phyloP scores from a whole-genome alignment of 2,797 vertebrate genomes.

The Hippocampus kuda region DNA sequence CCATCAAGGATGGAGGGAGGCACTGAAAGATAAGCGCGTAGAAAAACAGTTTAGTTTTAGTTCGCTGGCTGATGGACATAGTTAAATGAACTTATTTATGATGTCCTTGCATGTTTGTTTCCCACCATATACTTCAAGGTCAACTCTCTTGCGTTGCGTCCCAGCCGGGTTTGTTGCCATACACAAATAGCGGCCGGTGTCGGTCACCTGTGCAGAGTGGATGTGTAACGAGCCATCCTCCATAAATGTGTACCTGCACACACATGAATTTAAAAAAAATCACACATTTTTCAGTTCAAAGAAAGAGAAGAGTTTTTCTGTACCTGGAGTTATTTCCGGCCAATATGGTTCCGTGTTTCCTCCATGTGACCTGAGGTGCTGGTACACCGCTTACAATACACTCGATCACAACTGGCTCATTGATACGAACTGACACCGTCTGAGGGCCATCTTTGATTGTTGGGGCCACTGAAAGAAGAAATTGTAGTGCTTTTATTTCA shows the following conservation, averaged over 20 bases:
- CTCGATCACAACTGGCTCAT: conserved; percentile 69
- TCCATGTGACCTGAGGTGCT: conserved; percentile 82
- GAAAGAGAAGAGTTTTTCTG: not conserved
- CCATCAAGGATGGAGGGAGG: conserved; percentile 75
- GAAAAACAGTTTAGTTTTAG: not conserved
- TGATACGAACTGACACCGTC: conserved; percentile 61
- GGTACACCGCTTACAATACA: conserved; percentile 81
- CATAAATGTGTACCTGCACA: conserved; percentile 70
- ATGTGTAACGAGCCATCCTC: conserved; percentile 81
- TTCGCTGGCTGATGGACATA: not conserved
- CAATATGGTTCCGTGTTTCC: conserved; percentile 83
- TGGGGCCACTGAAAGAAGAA: conserved; percentile 74
- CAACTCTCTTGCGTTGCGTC: conserved; percentile 74
- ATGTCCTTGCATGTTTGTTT: not conserved
- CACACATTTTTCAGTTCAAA: too few relatives aligned
- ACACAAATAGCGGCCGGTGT: conserved; percentile 83
- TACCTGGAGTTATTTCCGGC: conserved; percentile 76
- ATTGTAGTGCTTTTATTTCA: not conserved
- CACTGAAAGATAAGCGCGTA: conserved; percentile 60
- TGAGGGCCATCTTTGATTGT: conserved; percentile 71
- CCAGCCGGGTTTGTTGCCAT: conserved; percentile 89
- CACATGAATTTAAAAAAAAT: too few relatives aligned
- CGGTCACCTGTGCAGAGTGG: conserved; percentile 71
- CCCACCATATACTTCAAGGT: conserved; percentile 84
- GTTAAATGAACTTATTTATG: not conserved